A percentile compares a stretch with the other conserved stretches of the same genome.
These are phyloP conservation scores for Parnassius smintheus DNA, from an alignment of 2,888 invertebrate genomes.

Conservation along the genomic window DNA sequence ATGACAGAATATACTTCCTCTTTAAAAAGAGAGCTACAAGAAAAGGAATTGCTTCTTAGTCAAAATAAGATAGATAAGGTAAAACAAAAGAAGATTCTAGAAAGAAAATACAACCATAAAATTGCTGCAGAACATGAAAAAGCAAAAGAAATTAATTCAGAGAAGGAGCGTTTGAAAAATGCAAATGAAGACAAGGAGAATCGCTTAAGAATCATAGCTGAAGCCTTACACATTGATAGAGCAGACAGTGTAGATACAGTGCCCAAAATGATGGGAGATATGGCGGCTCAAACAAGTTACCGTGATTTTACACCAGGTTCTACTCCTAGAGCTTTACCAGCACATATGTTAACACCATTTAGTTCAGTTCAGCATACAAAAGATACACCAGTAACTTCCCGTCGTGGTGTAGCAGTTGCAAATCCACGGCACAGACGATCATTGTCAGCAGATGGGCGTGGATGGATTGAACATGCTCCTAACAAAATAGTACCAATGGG, in stretches of 20 bases:
- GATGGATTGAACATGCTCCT: slow-evolving; percentile 95
- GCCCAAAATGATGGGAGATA: slow-evolving; percentile 49
- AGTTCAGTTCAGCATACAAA: slow-evolving; percentile 52
- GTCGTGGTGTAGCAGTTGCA: slow-evolving; percentile 84
- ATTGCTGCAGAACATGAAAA: slow-evolving; percentile 89
- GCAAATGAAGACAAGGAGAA: slow-evolving; percentile 71
- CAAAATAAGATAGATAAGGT: slow-evolving; percentile 85
- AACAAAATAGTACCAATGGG: slow-evolving; percentile 89
- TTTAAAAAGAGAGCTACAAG: slow-evolving; percentile 83
- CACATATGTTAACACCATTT: slow-evolving; percentile 70
- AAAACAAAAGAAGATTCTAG: slow-evolving; percentile 81
- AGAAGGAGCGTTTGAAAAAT: slow-evolving; percentile 60
- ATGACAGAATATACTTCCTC: slow-evolving; percentile 83
- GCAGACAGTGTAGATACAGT: slow-evolving; percentile 49
- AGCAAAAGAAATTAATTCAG: slow-evolving; percentile 82
- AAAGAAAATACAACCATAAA: slow-evolving; percentile 82
- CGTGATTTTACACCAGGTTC: slow-evolving; percentile 70
- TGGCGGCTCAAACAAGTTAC: slow-evolving; percentile 60
- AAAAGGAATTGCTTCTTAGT: slow-evolving; percentile 83
- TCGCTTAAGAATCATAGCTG: slow-evolving; percentile 66
- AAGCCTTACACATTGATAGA: slow-evolving; percentile 55
- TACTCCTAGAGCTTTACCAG: slow-evolving; percentile 69
- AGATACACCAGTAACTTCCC: slow-evolving; percentile 59
- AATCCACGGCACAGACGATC: slow-evolving; percentile 90
- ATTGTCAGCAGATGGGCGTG: slow-evolving; percentile 87